A percentile compares a stretch with the other conserved stretches of the same genome.
These are phyloP conservation scores for Acomys russatus DNA, from an alignment of 2,797 vertebrate species.

Conservation along the genomic window DNA sequence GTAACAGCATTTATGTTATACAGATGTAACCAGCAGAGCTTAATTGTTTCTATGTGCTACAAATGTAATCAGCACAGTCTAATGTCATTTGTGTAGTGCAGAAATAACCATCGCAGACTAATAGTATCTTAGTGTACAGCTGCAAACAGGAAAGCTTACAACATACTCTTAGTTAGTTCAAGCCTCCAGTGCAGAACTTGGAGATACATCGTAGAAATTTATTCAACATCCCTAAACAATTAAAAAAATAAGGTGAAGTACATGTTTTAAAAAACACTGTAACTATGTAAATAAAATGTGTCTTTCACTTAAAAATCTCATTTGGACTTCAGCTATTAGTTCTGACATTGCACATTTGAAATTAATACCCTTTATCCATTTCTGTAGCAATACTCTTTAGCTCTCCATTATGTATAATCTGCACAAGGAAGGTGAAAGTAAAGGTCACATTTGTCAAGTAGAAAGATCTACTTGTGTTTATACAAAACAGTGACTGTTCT, in stretches of 20 bases:
- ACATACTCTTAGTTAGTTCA: not conserved
- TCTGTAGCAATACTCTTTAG: constrained; percentile 39
- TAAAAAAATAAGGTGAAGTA: constrained; percentile 41
- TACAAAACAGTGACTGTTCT: constrained; percentile 56
- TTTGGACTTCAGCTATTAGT: not conserved
- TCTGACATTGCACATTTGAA: constrained; percentile 49
- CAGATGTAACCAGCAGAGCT: not conserved
- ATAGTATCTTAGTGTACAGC: not conserved
- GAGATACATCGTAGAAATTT: not conserved
- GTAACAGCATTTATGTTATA: not conserved
- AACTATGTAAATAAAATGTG: constrained; percentile 16
- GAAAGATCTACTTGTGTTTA: constrained; percentile 65
- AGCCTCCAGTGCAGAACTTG: not conserved
- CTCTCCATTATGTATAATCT: constrained; percentile 66
- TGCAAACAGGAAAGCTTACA: not conserved
- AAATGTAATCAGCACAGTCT: not conserved
- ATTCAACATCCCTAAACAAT: constrained; percentile 24
- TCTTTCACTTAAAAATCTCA: constrained; percentile 32
- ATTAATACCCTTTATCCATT: constrained; percentile 36
- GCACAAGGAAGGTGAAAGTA: constrained; percentile 52
- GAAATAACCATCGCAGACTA: not conserved
- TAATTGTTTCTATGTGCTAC: not conserved
- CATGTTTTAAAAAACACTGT: not conserved
- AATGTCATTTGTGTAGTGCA: not conserved
- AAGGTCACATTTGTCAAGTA: constrained; percentile 68